Evolutionary conservation across 2,888 invertebrate genomes (phyloP).

Genomic region (Xestia xanthographa): DNA sequence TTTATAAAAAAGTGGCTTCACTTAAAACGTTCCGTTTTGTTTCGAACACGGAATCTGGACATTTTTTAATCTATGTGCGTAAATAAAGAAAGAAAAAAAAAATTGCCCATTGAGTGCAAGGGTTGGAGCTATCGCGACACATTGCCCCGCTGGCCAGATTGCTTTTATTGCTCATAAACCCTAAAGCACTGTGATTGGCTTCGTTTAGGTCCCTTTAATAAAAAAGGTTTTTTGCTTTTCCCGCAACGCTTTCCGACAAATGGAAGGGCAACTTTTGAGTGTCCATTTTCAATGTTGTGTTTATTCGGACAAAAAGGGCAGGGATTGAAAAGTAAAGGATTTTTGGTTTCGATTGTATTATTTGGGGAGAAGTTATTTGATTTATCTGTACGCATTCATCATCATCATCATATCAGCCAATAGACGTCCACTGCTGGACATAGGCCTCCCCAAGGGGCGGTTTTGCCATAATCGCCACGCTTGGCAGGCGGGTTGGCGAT

Average conservation of each 20-base stretch:
- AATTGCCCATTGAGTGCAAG: constrained; percentile 46
- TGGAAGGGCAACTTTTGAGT: constrained; percentile 32
- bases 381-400: too few species aligned
- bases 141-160: constrained; percentile 50
- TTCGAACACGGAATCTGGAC: too few species aligned
- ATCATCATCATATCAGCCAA: too few species aligned
- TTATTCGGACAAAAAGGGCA: constrained; percentile 13
- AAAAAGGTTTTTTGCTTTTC: constrained; percentile 50
- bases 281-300: constrained; percentile 36
- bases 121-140: constrained; percentile 53
- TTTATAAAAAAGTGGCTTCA: too few species aligned
- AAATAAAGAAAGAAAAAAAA: constrained; percentile 44
- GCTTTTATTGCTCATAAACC: constrained; percentile 59
- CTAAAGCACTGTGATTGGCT: constrained; percentile 59
- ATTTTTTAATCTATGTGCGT: too few species aligned
- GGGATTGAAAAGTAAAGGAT: background rate
- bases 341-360: constrained; percentile 9
- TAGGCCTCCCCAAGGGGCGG: too few species aligned
- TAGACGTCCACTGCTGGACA: too few species aligned
- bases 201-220: constrained; percentile 56
- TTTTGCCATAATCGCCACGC: too few species aligned
- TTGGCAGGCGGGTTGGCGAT: too few species aligned
- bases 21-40: too few species aligned
- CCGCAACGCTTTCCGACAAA: constrained; percentile 42
- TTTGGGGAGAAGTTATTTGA: background rate